Evolutionary conservation across 2,113 vertebrate genomes (phyloP), one percentile per base, ranked within the genome.

Genomic region (Rhabdornis inornatus): DNA sequence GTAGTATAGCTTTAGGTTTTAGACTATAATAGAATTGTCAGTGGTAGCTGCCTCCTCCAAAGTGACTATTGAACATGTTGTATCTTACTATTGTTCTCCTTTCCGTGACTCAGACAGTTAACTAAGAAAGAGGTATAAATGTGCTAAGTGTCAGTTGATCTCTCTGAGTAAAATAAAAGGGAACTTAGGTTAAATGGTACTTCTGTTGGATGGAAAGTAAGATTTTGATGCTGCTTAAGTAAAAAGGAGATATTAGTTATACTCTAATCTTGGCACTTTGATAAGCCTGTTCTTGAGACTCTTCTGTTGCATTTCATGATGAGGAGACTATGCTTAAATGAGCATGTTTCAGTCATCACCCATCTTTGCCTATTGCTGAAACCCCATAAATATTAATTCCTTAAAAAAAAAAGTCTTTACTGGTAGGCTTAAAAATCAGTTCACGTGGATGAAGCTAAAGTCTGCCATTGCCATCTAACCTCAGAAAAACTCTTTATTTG

Each of bases 361-460:
- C 23, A 31, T 91, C 87, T 96, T 78, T 93, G 82, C 56, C 69
- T 82, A 21, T 89, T 52, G 28, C 83, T 90, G 87, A 95, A 96
- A 83, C 40, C 59, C 57, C 52, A 87, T 92, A 45, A 94, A 89
- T 83, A 86, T 42, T 74, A 89, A 89, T 92, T 92, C 44, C 60
- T 81, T 92, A 20, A 74, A 72, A 93, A 82, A 60, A 28, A 40
- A 81, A 30, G 16, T 56, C 78, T 68, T 78, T 83, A 60, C n/a
- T 95, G 49, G 15, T 57, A 52, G 53, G 20, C 49, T 92, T 94
- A 78, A 76, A 91, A 95, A 90, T 95, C 27, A 72, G 47, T 74
- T 82, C 65, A 65, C 20, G 4, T 63, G 40, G 81, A 77, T 70
- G 76, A 95, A 95, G 63, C 57, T 86, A 33, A 44, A 90, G 74